A percentile compares a stretch with the other conserved stretches of the same genome.
Evolutionary conservation across 1,140 invertebrate species (phyloP).

Genomic region (Potamilus streckersoni): DNA sequence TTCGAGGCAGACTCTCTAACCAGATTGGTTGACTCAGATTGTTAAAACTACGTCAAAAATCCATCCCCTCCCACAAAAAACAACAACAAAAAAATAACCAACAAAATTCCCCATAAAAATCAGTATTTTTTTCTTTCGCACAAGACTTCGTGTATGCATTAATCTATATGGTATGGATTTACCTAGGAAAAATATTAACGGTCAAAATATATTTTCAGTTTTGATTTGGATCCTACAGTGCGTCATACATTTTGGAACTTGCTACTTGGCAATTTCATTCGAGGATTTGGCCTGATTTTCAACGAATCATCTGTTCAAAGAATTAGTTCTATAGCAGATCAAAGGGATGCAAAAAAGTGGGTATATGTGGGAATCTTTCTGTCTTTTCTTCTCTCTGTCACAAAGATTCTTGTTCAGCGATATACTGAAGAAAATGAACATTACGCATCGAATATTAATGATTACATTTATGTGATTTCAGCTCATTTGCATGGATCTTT

Average conservation of each 20-base stretch:
- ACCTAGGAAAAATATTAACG: no score
- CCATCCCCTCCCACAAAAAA: no score
- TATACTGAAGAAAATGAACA: neutral
- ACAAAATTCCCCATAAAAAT: no score
- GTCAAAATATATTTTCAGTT: conserved; percentile 46
- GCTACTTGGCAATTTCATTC: conserved; percentile 86
- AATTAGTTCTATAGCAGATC: conserved; percentile 82
- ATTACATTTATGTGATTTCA: no score
- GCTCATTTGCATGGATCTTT: no score
- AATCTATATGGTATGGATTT: no score
- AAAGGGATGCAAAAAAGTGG: conserved; percentile 77
- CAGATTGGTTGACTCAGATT: no score
- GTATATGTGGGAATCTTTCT: conserved; percentile 11
- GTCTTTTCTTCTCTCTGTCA: neutral
- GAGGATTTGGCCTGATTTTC: conserved; percentile 88
- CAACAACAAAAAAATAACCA: no score
- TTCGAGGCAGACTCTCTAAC: no score
- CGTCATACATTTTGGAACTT: conserved; percentile 91
- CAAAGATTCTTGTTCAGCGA: neutral
- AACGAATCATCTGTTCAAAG: conserved; percentile 95
- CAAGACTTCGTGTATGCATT: no score
- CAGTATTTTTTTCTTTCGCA: no score
- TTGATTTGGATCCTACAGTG: conserved; percentile 80
- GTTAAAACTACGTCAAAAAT: no score
- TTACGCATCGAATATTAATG: neutral